Percentiles rank a stretch among this genome's conserved stretches.
phyloP scores from a whole-genome alignment of 2,888 invertebrate species.

The Zootermopsis nevadensis region DNA sequence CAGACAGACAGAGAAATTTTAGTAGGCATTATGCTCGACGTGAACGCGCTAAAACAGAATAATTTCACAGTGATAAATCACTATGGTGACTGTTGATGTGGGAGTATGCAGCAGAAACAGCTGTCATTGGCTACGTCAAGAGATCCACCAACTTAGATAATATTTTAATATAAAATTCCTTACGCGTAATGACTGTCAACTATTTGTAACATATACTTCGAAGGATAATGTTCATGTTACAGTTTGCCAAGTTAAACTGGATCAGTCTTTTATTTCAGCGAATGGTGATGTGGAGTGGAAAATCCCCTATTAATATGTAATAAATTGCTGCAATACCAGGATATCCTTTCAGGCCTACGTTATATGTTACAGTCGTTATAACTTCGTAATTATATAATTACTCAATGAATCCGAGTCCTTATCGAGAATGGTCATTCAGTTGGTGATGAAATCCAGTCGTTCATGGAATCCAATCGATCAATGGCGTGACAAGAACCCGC shows the following conservation, averaged over 20 bases:
- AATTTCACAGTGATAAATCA: neutral
- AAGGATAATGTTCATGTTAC: neutral
- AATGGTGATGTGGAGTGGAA: neutral
- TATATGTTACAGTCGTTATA: neutral
- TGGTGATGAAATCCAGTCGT: too few species aligned
- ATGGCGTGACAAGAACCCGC: too few species aligned
- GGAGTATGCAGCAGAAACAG: neutral
- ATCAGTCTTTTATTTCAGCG: neutral
- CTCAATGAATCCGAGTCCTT: too few species aligned
- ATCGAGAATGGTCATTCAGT: too few species aligned
- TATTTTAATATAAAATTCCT: neutral
- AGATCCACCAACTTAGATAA: conserved; percentile 19
- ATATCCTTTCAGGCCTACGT: neutral
- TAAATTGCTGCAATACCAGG: neutral
- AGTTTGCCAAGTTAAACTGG: neutral
- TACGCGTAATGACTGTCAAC: conserved; percentile 7
- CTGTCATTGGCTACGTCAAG: neutral
- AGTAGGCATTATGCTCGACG: too few species aligned
- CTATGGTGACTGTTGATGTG: neutral
- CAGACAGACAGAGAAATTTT: too few species aligned
- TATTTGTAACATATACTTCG: neutral
- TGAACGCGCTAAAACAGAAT: too few species aligned
- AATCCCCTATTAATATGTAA: neutral
- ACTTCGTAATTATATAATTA: too few species aligned
- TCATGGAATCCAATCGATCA: too few species aligned